Conservation (phyloP, 2,888 invertebrate species). For the Ferdinandea cuprea region DNA sequence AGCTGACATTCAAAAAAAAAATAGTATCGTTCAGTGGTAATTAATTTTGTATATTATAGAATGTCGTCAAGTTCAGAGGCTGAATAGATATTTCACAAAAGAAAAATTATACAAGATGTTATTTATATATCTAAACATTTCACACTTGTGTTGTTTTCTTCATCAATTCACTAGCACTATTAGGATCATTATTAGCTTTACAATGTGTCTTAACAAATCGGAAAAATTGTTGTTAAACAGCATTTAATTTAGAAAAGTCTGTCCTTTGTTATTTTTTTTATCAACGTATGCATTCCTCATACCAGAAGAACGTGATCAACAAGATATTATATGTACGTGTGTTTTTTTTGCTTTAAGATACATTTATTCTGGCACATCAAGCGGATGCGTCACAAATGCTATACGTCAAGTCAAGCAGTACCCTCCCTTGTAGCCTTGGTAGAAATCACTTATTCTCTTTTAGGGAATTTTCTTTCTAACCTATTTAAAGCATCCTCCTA, state of each 20-base stretch:
- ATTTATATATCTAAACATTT: not conserved
- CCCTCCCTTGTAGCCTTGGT: not conserved
- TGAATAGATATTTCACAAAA: not conserved
- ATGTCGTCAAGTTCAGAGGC: not conserved
- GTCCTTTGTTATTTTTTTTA: not conserved
- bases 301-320: not conserved
- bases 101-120: not conserved
- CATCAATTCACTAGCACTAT: not conserved
- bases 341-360: not conserved
- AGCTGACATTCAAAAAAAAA: constrained; percentile 55
- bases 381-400: constrained; percentile 49
- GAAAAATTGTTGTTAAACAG: too few relatives aligned
- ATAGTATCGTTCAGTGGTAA: constrained; percentile 32
- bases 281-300: not conserved
- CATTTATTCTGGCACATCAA: constrained; percentile 3
- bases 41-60: constrained; percentile 8
- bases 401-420: constrained; percentile 48
- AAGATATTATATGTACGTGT: not conserved
- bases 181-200: too few relatives aligned
- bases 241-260: not conserved
- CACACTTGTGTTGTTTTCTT: not conserved
- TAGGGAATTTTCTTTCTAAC: constrained; percentile 34
- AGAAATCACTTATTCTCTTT: constrained; percentile 32
- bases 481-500: constrained; percentile 52
- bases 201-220: too few relatives aligned